Evolutionary conservation across 1,140 invertebrate genomes (phyloP).

Genomic region (Aethina tumida): DNA sequence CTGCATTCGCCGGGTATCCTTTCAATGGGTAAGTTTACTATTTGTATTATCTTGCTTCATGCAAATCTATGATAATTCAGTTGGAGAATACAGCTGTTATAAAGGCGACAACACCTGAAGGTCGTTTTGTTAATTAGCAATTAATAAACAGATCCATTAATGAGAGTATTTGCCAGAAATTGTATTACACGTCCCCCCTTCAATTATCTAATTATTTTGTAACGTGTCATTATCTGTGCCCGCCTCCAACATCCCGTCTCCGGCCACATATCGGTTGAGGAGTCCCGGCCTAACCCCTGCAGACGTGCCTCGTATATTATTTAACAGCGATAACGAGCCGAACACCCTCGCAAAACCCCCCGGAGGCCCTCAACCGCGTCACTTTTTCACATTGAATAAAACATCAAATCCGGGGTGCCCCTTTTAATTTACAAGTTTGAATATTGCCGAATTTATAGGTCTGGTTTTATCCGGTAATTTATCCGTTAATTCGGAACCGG

Average conservation of each 20-base stretch:
- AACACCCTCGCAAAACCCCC: constrained; percentile 21
- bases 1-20: constrained; percentile 78
- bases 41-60: constrained; percentile 1
- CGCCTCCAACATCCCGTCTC: neutral
- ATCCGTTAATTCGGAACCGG: constrained; percentile 6
- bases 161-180: too few species aligned
- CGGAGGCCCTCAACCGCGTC: constrained; percentile 8
- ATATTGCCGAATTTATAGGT: neutral
- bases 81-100: too few species aligned
- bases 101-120: too few species aligned
- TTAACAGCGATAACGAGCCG: constrained; percentile 29
- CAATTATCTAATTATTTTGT: too few species aligned
- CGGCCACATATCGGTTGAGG: neutral
- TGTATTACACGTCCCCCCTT: too few species aligned
- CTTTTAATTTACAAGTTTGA: neutral
- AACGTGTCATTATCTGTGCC: neutral
- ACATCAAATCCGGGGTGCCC: constrained; percentile 15
- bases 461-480: neutral
- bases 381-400: constrained; percentile 23
- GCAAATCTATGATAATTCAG: too few species aligned
- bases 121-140: too few species aligned
- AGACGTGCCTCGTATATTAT: constrained; percentile 31
- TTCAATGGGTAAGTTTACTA: constrained; percentile 77
- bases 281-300: neutral
- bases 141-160: too few species aligned